Percentiles rank a stretch among this genome's conserved stretches.
phyloP scores from a whole-genome alignment of 2,797 vertebrate genomes.

The Rallus crepitans region DNA sequence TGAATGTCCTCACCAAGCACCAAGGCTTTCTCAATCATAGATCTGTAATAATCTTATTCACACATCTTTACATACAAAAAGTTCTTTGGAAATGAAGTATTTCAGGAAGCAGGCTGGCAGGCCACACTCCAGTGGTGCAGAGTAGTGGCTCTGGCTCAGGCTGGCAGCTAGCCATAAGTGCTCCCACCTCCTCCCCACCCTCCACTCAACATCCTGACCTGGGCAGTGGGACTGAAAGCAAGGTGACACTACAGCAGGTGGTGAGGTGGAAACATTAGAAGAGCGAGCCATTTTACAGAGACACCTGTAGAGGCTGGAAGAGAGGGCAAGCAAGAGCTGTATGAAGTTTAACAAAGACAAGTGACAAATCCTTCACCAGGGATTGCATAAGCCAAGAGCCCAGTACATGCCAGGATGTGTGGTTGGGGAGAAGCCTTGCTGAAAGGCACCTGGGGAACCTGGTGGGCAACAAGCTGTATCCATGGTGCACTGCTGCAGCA shows the following conservation, averaged over 20 bases:
- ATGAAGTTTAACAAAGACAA: no score
- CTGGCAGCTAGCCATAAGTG: background rate
- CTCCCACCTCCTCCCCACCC: no score
- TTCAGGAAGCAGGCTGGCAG: background rate
- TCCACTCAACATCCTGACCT: background rate
- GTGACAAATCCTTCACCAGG: no score
- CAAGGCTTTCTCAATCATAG: background rate
- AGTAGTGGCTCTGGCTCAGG: background rate
- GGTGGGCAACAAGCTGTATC: background rate
- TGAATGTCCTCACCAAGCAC: background rate
- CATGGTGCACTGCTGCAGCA: accelerated
- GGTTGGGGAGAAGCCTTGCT: background rate
- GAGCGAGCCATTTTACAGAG: background rate
- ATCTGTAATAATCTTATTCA: background rate
- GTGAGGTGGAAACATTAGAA: background rate
- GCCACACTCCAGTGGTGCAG: accelerated
- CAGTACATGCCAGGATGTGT: background rate
- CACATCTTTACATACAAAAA: background rate
- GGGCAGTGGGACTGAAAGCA: background rate
- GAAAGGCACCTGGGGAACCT: background rate
- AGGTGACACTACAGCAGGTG: background rate
- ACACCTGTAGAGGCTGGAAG: background rate
- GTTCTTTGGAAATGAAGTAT: background rate
- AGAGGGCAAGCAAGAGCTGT: background rate
- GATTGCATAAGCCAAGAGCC: background rate